Evolutionary conservation across 2,113 vertebrate genomes (phyloP), one percentile per base, ranked within the genome.

Genomic region (Phaethon lepturus): DNA sequence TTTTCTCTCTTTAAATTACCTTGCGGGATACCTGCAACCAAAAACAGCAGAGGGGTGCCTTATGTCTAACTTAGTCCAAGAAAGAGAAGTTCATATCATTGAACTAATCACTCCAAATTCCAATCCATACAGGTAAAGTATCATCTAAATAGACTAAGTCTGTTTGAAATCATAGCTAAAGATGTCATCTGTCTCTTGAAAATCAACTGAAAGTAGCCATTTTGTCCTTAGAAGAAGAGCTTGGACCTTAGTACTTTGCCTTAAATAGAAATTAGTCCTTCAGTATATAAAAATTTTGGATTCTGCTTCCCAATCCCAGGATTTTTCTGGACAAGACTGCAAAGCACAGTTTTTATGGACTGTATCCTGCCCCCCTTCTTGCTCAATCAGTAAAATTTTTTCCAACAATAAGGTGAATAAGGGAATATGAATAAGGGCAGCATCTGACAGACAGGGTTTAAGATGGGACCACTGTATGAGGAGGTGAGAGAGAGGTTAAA

Each of bases 1-100:
- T 95, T 99, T 99, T 96, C 98, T 99, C 52, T 99, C 99, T 6
- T 97, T 99, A 95, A 99, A 99, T 98, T 99, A 99, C 97, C 99
- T 99, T 92, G 99, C 99, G 24, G 98, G 98, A 82, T 99, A 99
- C 90, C 93, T 99, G 25, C 98, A 99, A 67, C 98, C 98, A 7
- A 99, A 99, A 96, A 72, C 98, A 11, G 99, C 99, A 11, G 98
- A 98, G 55, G 99, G 99, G 1, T 99, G 99, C 64, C 94, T 99
- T 56, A 95, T 99, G 58, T 98, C 98, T 29, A 98, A 92, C 49
- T 97, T 98, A 22, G 95, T 97, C 59, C 98, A 97, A 38, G 97
- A 98, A 86, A 98, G 95, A 95, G 99, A 99, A 94, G 98, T 99
- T 55, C 99, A 99, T 97, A 98, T 99, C 88, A 98, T 99, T n/a